Base-by-base conservation (phyloP, 2,797 vertebrate species). In the Pelochelys cantorii region DNA sequence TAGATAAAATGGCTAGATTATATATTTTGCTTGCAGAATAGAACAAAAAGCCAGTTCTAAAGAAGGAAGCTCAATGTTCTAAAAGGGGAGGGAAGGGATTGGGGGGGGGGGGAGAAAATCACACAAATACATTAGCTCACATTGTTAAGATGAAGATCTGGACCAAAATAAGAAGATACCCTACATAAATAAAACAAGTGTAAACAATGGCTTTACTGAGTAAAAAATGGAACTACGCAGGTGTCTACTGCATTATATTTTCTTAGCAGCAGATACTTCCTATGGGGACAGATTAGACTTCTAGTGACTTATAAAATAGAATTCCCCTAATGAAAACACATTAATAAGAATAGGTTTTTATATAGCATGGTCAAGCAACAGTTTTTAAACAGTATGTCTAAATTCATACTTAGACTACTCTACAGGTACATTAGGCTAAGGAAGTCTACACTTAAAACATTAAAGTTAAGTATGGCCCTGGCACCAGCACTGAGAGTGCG, bases 151-250 rank as follows among this genome's bases (percentile, higher is more conserved):
- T 95, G 86, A 96, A 97, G 96, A 97, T 92, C 91, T 96, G 89
- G 93, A 95, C 60, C 34, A 92, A 86, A 97, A 97, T 92, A 89
- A 83, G 92, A 95, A 97, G 88, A 97, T 93, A 97, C 96, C 95
- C 93, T 31, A 14, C 62, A 93, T 94, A 84, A 3, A 15, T 10
- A 18, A 11, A 17, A 27, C 27, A 87, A 94, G 2, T 84, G 94
- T 83, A 89, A 96, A 53, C 89, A 95, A 88, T 87, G 84, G 29
- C 62, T 75, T 79, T 90, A 88, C 83, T 75, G 82, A 93, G 71
- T 2, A 78, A 56, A 42, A 84, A 92, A 93, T 3, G 17, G 90
- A 95, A 90, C 42, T 31, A n/a, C 75, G 91, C 52, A 90, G 93
- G 93, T 78, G 74, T 80, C 34, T 55, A 29, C 55, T 60, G 53